These are phyloP conservation scores for Rhinichthys klamathensis DNA, from an alignment of 2,113 vertebrate species.

Conservation along the genomic window DNA sequence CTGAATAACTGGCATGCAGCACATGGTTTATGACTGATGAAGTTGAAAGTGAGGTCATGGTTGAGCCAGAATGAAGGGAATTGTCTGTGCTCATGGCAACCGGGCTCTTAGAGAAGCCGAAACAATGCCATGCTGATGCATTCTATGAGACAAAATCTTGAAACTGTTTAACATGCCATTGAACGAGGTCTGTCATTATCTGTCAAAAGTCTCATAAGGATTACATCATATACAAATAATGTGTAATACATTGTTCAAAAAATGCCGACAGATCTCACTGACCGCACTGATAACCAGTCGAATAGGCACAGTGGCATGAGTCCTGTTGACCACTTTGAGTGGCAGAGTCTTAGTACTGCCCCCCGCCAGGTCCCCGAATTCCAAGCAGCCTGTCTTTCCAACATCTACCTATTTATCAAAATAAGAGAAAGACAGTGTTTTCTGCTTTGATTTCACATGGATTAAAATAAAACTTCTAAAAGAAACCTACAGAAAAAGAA, in stretches of 20 bases:
- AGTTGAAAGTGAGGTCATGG: conserved; percentile 71
- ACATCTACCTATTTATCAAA: conserved; percentile 80
- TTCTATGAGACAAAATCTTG: conserved; percentile 74
- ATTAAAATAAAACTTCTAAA: background rate
- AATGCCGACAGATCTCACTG: conserved; percentile 69
- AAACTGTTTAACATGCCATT: background rate
- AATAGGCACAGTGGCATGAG: conserved; percentile 86
- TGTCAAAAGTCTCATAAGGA: background rate
- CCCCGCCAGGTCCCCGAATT: conserved; percentile 89
- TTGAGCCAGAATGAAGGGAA: conserved; percentile 63
- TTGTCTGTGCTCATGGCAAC: conserved; percentile 66
- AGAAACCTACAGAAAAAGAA: background rate
- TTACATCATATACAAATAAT: background rate
- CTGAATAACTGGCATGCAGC: conserved; percentile 86
- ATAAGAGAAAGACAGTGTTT: background rate
- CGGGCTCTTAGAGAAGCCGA: conserved; percentile 88
- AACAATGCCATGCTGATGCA: conserved; percentile 89
- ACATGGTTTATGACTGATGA: conserved; percentile 89
- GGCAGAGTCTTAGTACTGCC: conserved; percentile 87
- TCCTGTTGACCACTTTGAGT: conserved; percentile 87
- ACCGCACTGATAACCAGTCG: conserved; percentile 93
- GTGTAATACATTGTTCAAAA: background rate
- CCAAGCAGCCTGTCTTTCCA: conserved; percentile 77
- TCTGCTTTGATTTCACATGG: background rate
- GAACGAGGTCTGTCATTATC: background rate